phyloP scores from a whole-genome alignment of 2,113 vertebrate genomes.

The Scytalopus superciliaris region DNA sequence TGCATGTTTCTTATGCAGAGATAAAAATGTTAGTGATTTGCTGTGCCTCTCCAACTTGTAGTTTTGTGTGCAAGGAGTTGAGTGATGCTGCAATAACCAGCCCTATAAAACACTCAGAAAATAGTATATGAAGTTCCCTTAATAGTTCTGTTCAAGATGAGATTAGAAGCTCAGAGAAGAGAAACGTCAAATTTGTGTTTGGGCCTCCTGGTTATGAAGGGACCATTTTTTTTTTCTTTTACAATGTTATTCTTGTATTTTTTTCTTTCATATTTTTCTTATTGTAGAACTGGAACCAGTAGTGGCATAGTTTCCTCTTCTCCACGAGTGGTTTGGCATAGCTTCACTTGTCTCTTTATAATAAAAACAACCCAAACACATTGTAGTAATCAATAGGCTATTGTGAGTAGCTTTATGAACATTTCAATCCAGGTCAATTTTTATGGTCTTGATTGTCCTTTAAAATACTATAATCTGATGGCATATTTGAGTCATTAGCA shows the following conservation, averaged over 20 bases:
- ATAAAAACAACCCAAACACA: conserved; percentile 40
- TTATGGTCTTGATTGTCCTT: conserved; percentile 19
- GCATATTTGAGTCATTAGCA: conserved; percentile 22
- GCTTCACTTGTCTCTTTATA: conserved; percentile 41
- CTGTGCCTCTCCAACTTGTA: neutral
- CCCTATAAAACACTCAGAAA: neutral
- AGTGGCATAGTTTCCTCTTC: conserved; percentile 41
- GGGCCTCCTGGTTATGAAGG: neutral
- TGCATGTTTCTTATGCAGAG: neutral
- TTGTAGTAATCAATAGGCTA: conserved; percentile 49
- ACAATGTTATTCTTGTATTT: neutral
- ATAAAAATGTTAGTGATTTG: neutral
- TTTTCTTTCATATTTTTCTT: conserved; percentile 18
- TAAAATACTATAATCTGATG: conserved; percentile 14
- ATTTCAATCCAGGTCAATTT: conserved; percentile 13
- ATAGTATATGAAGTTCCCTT: neutral
- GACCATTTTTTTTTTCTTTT: neutral
- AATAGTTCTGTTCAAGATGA: neutral
- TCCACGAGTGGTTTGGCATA: conserved; percentile 14
- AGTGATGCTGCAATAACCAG: neutral
- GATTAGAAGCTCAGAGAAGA: neutral
- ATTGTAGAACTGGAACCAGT: conserved; percentile 17
- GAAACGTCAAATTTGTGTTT: neutral
- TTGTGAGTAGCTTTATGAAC: conserved; percentile 36
- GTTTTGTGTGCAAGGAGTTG: neutral